Conservation (phyloP, 2,797 vertebrate genomes). For the Molossus molossus region DNA sequence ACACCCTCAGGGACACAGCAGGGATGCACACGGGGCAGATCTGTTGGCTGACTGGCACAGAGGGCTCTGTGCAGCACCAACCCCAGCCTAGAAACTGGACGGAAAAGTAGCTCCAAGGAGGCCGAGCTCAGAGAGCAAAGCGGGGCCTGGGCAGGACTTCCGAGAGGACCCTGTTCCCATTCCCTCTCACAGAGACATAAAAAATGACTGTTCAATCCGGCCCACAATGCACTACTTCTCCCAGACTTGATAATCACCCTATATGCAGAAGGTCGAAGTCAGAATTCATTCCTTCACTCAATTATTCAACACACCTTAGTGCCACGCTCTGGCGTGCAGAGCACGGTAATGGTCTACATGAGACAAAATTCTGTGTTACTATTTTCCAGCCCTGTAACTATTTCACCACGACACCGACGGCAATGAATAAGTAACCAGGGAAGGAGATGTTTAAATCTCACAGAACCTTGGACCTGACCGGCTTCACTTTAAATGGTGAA, state of each 20-base stretch:
- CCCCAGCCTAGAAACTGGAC: background rate
- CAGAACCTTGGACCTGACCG: slow-evolving; percentile 27
- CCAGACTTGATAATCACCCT: slow-evolving; percentile 13
- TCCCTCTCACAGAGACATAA: background rate
- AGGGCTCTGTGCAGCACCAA: background rate
- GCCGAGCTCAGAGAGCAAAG: background rate
- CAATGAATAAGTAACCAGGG: slow-evolving; percentile 69
- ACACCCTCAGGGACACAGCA: background rate
- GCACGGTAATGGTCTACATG: background rate
- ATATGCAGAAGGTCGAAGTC: slow-evolving; percentile 37
- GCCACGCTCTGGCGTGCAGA: background rate
- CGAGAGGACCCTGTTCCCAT: background rate
- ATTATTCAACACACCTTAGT: slow-evolving; percentile 47
- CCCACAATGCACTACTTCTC: background rate
- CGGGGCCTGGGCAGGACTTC: background rate
- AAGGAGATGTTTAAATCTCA: slow-evolving; percentile 69
- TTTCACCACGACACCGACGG: slow-evolving; percentile 63
- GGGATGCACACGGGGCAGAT: background rate
- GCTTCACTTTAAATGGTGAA: slow-evolving; percentile 70
- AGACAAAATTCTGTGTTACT: slow-evolving; percentile 63
- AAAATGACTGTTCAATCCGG: background rate
- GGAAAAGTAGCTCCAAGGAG: background rate
- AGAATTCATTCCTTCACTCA: slow-evolving; percentile 63
- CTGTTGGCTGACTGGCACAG: background rate
- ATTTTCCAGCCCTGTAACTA: slow-evolving; percentile 62